Evolutionary conservation across 1,140 invertebrate genomes (phyloP).

Genomic region (Pteromalus puparum): DNA sequence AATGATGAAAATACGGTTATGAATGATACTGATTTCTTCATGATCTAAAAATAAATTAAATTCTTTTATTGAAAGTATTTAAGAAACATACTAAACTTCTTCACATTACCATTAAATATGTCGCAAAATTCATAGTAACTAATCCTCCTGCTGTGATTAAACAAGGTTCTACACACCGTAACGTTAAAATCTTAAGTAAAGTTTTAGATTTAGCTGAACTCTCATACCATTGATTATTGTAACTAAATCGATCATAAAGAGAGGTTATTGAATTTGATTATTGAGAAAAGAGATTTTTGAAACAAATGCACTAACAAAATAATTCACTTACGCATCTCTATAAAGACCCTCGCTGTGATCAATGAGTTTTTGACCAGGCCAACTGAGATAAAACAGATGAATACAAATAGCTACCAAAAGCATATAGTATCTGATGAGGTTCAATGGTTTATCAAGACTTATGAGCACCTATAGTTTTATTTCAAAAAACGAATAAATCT

Average conservation of each 20-base stretch:
- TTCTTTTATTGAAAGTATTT: too few species aligned
- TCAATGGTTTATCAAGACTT: neutral
- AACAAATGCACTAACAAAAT: neutral
- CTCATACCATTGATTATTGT: slow-evolving; percentile 16
- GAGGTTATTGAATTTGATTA: too few species aligned
- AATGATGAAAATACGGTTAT: slow-evolving; percentile 4
- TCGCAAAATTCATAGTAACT: too few species aligned
- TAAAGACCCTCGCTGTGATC: slow-evolving; percentile 5
- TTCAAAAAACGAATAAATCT: too few species aligned
- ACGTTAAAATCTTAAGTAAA: neutral
- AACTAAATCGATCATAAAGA: neutral
- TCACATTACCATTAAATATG: too few species aligned
- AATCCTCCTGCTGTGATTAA: neutral
- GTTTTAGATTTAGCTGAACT: neutral
- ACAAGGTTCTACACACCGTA: neutral
- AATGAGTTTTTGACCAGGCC: slow-evolving; percentile 26
- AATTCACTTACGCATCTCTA: neutral
- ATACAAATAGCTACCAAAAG: neutral
- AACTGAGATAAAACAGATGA: slow-evolving; percentile 23
- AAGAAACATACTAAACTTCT: neutral
- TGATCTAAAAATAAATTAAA: neutral
- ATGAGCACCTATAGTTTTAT: neutral
- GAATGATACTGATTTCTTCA: slow-evolving; percentile 1
- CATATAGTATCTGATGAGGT: slow-evolving; percentile 1
- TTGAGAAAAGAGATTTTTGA: too few species aligned